These are phyloP conservation scores for Agriotes lineatus DNA, from an alignment of 2,888 invertebrate genomes.

Conservation along the genomic window DNA sequence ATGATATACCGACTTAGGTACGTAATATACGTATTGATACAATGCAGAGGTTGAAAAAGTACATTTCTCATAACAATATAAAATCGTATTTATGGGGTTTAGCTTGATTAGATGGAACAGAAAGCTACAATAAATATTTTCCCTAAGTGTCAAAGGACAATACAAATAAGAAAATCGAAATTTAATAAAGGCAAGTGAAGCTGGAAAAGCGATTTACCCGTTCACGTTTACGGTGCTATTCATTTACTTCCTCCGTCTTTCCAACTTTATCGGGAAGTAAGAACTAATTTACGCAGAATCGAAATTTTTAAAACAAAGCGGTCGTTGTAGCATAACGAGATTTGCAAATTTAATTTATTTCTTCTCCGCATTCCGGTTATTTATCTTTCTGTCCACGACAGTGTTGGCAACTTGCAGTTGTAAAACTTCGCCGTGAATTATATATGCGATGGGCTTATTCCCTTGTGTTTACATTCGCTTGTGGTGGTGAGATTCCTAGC, in stretches of 20 bases:
- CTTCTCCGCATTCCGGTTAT: slow-evolving; percentile 48
- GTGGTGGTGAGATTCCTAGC: slow-evolving; percentile 29
- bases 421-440: slow-evolving; percentile 54
- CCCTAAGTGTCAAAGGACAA: slow-evolving; percentile 17
- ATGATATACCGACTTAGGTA: no score
- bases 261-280: background rate
- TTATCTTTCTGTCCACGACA: slow-evolving; percentile 51
- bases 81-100: background rate
- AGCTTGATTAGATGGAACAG: background rate
- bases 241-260: slow-evolving; percentile 11
- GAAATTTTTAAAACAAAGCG: slow-evolving; percentile 28
- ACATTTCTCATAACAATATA: background rate
- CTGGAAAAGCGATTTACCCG: slow-evolving; percentile 15
- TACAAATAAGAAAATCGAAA: slow-evolving; percentile 20
- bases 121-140: slow-evolving; percentile 8
- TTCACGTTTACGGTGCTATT: slow-evolving; percentile 8
- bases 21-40: no score
- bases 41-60: no score
- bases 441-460: slow-evolving; percentile 51
- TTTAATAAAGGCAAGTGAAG: slow-evolving; percentile 12
- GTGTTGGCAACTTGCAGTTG: slow-evolving; percentile 52
- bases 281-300: slow-evolving; percentile 23
- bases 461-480: slow-evolving; percentile 45
- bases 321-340: slow-evolving; percentile 45
- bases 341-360: slow-evolving; percentile 52